Conservation (phyloP, 2,113 vertebrate genomes). For the Pampusana beccarii region DNA sequence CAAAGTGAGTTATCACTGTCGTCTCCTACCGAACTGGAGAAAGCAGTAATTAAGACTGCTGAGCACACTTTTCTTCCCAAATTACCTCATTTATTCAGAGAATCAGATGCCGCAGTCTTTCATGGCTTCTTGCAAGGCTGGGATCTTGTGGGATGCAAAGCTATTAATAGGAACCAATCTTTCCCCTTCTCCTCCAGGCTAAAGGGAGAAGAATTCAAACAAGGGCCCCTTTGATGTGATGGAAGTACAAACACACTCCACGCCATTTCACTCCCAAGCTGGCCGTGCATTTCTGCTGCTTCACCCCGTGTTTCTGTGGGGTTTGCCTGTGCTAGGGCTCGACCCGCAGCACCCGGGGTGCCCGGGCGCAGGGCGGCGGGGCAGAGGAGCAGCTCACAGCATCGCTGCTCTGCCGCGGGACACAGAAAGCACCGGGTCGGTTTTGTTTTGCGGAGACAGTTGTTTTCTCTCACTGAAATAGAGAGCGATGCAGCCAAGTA, state of each 20-base stretch:
- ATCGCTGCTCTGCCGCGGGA: fast-evolving
- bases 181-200: constrained; percentile 42
- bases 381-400: not conserved
- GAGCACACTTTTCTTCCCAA: constrained; percentile 48
- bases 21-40: not conserved
- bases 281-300: not conserved
- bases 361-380: not conserved
- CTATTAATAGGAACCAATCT: constrained; percentile 68
- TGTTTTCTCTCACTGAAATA: not conserved
- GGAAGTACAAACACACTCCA: constrained; percentile 21
- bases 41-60: constrained; percentile 46
- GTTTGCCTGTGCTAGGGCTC: fast-evolving
- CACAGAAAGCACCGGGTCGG: not conserved
- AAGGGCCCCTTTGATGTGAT: constrained; percentile 52
- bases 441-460: not conserved
- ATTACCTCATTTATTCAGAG: constrained; percentile 52
- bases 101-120: constrained; percentile 52
- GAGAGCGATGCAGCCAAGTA: not conserved
- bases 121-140: constrained; percentile 35
- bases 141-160: constrained; percentile 51
- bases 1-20: not conserved
- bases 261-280: not conserved
- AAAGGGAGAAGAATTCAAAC: constrained; percentile 49
- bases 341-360: not conserved
- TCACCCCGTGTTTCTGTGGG: not conserved